phyloP scores from a whole-genome alignment of 2,888 invertebrate genomes.

The Barypeithes pellucidus region DNA sequence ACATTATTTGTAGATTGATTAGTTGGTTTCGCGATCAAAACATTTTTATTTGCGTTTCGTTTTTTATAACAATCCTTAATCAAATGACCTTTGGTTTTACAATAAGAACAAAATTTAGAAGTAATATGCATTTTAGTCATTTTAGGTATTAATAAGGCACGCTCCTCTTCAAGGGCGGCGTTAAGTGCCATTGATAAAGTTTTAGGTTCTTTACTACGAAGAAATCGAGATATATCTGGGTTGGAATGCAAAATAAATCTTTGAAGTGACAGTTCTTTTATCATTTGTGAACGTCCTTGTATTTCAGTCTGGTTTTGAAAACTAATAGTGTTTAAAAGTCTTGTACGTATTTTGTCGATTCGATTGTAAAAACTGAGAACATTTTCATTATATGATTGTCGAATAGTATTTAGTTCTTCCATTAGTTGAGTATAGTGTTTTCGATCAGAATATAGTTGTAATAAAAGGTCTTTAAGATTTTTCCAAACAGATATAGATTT shows the following conservation, averaged over 20 bases:
- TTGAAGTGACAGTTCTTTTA: slow-evolving; percentile 37
- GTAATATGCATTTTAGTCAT: background rate
- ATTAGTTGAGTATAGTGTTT: slow-evolving; percentile 38
- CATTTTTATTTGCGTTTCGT: background rate
- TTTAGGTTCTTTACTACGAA: too few relatives aligned
- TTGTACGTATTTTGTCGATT: slow-evolving; percentile 13
- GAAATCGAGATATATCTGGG: too few relatives aligned
- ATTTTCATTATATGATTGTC: slow-evolving; percentile 23
- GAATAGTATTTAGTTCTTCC: slow-evolving; percentile 34
- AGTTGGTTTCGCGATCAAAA: background rate
- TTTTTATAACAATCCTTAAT: slow-evolving; percentile 38
- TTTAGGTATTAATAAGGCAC: slow-evolving; percentile 3
- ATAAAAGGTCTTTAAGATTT: slow-evolving; percentile 20
- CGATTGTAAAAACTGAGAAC: slow-evolving; percentile 26
- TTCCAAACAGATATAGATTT: slow-evolving; percentile 13
- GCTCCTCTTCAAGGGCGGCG: too few relatives aligned
- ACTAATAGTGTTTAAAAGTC: slow-evolving; percentile 18
- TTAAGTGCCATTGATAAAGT: slow-evolving; percentile 31
- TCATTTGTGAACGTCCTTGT: slow-evolving; percentile 15
- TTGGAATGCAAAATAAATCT: slow-evolving; percentile 39
- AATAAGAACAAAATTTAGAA: slow-evolving; percentile 24
- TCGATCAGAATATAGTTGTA: slow-evolving; percentile 21
- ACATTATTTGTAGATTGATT: slow-evolving; percentile 5
- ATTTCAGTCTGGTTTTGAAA: slow-evolving; percentile 6
- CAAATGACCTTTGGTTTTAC: slow-evolving; percentile 34